Evolutionary conservation across 1,140 invertebrate species (phyloP).

Genomic region (Drosophila triauraria): DNA sequence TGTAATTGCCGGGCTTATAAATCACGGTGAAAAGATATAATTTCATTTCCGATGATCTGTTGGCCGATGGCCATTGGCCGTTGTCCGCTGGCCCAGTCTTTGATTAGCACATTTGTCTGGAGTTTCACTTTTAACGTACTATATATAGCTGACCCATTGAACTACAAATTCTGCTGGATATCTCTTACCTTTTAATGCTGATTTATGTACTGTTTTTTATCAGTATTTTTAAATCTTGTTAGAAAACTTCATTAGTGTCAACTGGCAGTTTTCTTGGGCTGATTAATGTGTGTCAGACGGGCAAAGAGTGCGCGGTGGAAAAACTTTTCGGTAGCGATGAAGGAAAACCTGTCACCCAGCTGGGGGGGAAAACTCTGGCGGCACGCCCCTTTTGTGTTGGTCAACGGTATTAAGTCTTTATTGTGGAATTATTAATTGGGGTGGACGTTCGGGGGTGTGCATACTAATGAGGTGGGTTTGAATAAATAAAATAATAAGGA

Average conservation of each 20-base stretch:
- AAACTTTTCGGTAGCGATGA: constrained; percentile 58
- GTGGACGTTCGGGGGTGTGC: constrained; percentile 57
- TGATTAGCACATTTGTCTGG: constrained; percentile 78
- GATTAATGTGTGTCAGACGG: constrained; percentile 74
- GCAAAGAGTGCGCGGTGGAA: constrained; percentile 18
- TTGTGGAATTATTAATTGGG: constrained; percentile 63
- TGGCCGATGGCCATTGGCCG: constrained; percentile 30
- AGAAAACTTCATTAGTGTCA: constrained; percentile 83
- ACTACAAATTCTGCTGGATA: constrained; percentile 37
- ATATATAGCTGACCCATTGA: constrained; percentile 66
- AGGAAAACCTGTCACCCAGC: constrained; percentile 40
- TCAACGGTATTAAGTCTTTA: constrained; percentile 76
- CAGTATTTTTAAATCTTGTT: constrained; percentile 68
- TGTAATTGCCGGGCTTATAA: constrained; percentile 79
- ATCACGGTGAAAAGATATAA: constrained; percentile 77
- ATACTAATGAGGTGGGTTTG: constrained; percentile 39
- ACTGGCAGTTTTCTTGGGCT: constrained; percentile 49
- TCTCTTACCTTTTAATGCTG: constrained; percentile 30
- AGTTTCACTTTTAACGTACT: constrained; percentile 69
- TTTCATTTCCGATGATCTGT: constrained; percentile 66
- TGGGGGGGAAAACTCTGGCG: constrained; percentile 23
- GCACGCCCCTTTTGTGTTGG: constrained; percentile 71
- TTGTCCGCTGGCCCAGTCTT: constrained; percentile 40
- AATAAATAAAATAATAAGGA: constrained; percentile 36
- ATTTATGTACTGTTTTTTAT: constrained; percentile 57